phyloP scores from a whole-genome alignment of 2,888 invertebrate species.

The Drosophila subsilvestris region DNA sequence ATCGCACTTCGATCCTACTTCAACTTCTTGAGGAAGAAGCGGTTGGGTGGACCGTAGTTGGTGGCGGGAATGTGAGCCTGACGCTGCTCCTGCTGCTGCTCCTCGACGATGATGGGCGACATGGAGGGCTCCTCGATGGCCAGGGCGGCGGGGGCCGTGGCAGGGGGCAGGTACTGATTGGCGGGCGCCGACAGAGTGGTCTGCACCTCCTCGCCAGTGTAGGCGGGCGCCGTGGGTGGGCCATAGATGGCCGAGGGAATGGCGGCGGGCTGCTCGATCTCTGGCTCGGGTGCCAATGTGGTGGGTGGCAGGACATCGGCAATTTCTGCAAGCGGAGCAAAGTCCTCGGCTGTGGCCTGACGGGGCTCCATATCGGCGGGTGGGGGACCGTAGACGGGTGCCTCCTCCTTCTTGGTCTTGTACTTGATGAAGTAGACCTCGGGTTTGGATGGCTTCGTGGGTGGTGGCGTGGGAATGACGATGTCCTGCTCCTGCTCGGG shows the following conservation, averaged over 20 bases:
- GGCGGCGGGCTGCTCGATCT: slow-evolving; percentile 58
- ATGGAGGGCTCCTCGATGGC: slow-evolving; percentile 63
- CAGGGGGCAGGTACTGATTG: slow-evolving; percentile 75
- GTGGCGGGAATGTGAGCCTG: slow-evolving; percentile 77
- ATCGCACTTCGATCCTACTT: slow-evolving; percentile 32
- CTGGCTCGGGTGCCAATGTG: slow-evolving; percentile 62
- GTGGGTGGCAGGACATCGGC: slow-evolving; percentile 60
- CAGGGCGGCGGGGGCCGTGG: slow-evolving; percentile 58
- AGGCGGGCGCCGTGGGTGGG: slow-evolving; percentile 63
- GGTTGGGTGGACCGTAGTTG: slow-evolving; percentile 88
- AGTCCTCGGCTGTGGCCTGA: slow-evolving; percentile 53
- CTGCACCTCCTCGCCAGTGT: slow-evolving; percentile 61
- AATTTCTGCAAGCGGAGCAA: slow-evolving; percentile 56
- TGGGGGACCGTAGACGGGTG: slow-evolving; percentile 81
- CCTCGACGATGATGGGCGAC: slow-evolving; percentile 75
- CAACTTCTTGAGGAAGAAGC: slow-evolving; percentile 82
- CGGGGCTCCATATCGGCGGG: slow-evolving; percentile 70
- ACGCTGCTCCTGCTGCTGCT: slow-evolving; percentile 60
- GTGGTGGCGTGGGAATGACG: slow-evolving; percentile 89
- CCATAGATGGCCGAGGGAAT: slow-evolving; percentile 63
- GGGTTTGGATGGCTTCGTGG: slow-evolving; percentile 93
- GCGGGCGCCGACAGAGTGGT: slow-evolving; percentile 65
- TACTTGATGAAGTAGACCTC: slow-evolving; percentile 92
- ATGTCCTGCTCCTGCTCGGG: slow-evolving; percentile 93
- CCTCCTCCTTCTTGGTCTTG: slow-evolving; percentile 83